Base-by-base conservation (phyloP, 2,888 invertebrate species). In the Cremastobaeus sp. region DNA sequence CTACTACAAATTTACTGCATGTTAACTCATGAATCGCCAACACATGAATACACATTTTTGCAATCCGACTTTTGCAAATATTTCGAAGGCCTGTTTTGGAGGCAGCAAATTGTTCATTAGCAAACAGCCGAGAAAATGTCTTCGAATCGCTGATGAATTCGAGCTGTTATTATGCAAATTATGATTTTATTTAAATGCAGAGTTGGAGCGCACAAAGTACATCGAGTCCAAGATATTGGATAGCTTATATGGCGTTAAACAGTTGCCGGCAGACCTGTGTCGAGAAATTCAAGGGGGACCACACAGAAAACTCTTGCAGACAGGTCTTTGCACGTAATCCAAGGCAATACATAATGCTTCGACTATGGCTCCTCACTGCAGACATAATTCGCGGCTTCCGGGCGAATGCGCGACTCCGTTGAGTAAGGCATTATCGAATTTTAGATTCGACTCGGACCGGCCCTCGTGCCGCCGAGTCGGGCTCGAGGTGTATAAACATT, bases 391-490 rank as follows among this genome's bases (percentile, higher is more conserved):
- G 80, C 82, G 78, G 84, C 85, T 85, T 85, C 85, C 83, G 84
- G 85, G 85, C 84, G 81, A 83, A 82, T 81, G 77, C 72, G 74
- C 79, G 77, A 77, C 78, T 74, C 74, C 71, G 77, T 77, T 83
- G 84, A 85, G 82, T 85, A 81, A 85, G 85, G 85, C 85, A 85
- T 85, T 84, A 85, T 84, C 85, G 83, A 85, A 85, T 85, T 85
- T 85, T 81, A 82, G 84, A 85, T 85, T 85, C 84, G 85, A 83
- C 75, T 81, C 84, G 82, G 82, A 74, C 77, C 81, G 54, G 78
- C 82, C 82, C 80, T 77, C 79, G 73, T 62, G 76, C 69, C 65
- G 73, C 73, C 54, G 55, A 60, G 43, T 57, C 66, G 71, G 68
- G 68, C 69, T 70, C 64, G 60, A 68, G 77, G 76, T 79, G 76